Conservation (phyloP, 2,888 invertebrate genomes). For the Alentia gelatinosa region DNA sequence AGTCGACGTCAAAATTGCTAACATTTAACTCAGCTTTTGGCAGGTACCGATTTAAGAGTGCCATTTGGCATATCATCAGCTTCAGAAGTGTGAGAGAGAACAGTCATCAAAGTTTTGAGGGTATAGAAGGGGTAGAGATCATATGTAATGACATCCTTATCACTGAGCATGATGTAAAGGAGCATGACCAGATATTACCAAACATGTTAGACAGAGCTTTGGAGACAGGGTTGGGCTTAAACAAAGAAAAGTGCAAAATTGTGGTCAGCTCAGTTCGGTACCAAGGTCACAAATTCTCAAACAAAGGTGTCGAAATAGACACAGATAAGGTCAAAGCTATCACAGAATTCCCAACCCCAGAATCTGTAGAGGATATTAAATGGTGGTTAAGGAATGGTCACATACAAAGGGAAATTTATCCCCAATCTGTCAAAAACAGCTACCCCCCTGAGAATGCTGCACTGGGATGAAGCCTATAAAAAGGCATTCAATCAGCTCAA, state of each 20-base stretch:
- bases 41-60: no score
- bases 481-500: background rate
- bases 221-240: background rate
- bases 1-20: background rate
- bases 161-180: background rate
- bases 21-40: no score
- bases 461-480: background rate
- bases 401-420: background rate
- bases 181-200: background rate
- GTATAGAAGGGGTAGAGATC: no score
- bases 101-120: background rate
- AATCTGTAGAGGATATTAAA: background rate
- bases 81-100: background rate
- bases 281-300: background rate
- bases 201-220: background rate
- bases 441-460: background rate
- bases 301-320: background rate
- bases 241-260: background rate
- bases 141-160: no score
- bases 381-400: background rate
- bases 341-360: background rate
- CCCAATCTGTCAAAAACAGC: background rate
- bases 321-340: background rate
- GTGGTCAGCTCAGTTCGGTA: background rate
- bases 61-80: background rate